A percentile compares a stretch with the other conserved stretches of the same genome.
Conservation (phyloP, 2,113 vertebrate genomes). For the Martes martes region DNA sequence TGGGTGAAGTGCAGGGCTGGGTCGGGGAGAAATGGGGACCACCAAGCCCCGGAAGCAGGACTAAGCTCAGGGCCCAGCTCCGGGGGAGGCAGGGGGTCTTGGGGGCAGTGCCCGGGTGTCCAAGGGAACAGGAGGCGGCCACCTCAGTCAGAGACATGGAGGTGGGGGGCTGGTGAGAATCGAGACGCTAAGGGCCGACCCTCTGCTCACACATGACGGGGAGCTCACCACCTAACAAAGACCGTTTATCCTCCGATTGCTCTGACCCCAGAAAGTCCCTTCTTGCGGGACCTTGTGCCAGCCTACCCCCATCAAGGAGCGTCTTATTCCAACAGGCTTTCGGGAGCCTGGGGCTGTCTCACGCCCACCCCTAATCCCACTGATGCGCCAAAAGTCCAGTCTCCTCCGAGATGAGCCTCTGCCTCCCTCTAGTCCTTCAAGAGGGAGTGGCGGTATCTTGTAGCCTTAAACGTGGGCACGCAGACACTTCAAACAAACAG, state of each 20-base stretch:
- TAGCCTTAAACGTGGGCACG: background rate
- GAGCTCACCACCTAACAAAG: background rate
- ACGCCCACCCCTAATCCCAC: rapidly evolving
- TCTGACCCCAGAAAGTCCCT: background rate
- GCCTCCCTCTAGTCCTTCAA: background rate
- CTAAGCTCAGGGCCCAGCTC: background rate
- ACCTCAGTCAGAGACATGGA: background rate
- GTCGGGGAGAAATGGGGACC: background rate
- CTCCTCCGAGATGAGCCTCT: background rate
- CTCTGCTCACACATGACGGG: background rate
- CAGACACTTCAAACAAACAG: too few species aligned
- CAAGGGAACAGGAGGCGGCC: background rate
- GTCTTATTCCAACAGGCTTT: background rate
- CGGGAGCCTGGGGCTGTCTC: background rate
- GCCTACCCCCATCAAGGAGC: background rate
- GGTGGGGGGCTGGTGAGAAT: background rate
- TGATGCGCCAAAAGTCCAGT: background rate
- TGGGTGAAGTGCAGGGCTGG: too few species aligned
- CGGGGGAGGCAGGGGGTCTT: background rate
- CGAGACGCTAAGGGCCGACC: background rate
- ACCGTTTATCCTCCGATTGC: background rate
- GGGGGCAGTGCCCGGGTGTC: background rate
- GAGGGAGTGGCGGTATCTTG: background rate
- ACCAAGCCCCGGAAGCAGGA: background rate
- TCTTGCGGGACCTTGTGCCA: background rate